phyloP scores from a whole-genome alignment of 37 sponge, comb jelly and placozoan species.

The Petrosia ficiformis region DNA sequence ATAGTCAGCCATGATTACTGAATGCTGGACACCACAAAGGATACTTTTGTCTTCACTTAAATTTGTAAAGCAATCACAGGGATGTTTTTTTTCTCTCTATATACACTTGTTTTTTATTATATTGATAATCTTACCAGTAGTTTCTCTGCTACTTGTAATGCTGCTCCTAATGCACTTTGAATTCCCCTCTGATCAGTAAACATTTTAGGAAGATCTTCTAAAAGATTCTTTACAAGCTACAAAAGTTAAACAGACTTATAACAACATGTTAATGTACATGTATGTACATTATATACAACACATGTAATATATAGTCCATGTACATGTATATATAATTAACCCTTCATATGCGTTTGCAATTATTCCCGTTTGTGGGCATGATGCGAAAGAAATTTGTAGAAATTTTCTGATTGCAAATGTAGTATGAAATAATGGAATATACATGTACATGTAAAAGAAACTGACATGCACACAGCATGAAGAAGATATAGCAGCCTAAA shows the following conservation, averaged over 20 bases:
- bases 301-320: neutral
- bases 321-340: neutral
- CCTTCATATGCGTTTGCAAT: too few species aligned
- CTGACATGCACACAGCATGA: too few species aligned
- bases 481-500: too few species aligned
- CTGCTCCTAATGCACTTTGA: slow-evolving; percentile 86
- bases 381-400: too few species aligned
- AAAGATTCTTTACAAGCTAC: slow-evolving; percentile 62
- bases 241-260: too few species aligned
- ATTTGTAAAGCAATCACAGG: neutral
- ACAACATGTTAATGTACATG: slow-evolving; percentile 2
- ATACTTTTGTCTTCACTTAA: too few species aligned
- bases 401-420: too few species aligned
- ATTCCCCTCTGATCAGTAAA: slow-evolving; percentile 61
- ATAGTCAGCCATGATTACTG: too few species aligned
- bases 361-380: neutral
- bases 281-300: slow-evolving; percentile 1
- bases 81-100: neutral
- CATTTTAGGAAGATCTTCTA: slow-evolving; percentile 87
- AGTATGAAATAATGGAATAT: too few species aligned
- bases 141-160: slow-evolving; percentile 76
- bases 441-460: too few species aligned
- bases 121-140: slow-evolving; percentile 66
- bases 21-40: neutral
- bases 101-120: too few species aligned